Conservation (phyloP, 2,888 invertebrate genomes). For the Hirtodrosophila confusa region DNA sequence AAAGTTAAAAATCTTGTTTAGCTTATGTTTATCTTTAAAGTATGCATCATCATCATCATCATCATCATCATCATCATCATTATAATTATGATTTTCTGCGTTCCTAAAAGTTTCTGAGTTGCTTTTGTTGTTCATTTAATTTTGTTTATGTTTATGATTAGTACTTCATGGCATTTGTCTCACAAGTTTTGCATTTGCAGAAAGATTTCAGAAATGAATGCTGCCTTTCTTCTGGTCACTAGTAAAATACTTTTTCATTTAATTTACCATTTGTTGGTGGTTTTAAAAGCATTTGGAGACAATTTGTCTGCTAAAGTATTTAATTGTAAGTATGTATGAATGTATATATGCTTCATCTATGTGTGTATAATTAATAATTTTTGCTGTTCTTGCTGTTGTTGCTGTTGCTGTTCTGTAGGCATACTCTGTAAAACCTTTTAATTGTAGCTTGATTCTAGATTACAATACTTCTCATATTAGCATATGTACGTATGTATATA, state of each 20-base stretch:
- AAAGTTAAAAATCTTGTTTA: conserved; percentile 69
- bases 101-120: conserved; percentile 56
- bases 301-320: conserved; percentile 62
- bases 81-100: conserved; percentile 35
- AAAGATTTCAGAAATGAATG: conserved; percentile 50
- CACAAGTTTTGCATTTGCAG: conserved; percentile 51
- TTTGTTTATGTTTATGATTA: conserved; percentile 23
- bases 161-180: conserved; percentile 39
- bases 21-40: conserved; percentile 65
- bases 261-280: conserved; percentile 6
- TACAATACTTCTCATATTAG: conserved; percentile 39
- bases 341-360: conserved; percentile 48
- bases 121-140: conserved; percentile 20
- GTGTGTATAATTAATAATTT: conserved; percentile 51
- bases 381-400: conserved; percentile 30
- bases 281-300: conserved; percentile 71
- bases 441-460: conserved; percentile 64
- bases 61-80: conserved; percentile 28
- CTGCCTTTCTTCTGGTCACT: conserved; percentile 10
- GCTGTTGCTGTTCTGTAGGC: conserved; percentile 53
- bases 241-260: conserved; percentile 37
- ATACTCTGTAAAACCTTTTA: conserved; percentile 73
- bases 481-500: conserved; percentile 19
- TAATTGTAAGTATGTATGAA: conserved; percentile 50
- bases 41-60: conserved; percentile 51